Evolutionary conservation across 2,113 vertebrate genomes (phyloP), one percentile per base, ranked within the genome.

Genomic region (Menidia beryllina): DNA sequence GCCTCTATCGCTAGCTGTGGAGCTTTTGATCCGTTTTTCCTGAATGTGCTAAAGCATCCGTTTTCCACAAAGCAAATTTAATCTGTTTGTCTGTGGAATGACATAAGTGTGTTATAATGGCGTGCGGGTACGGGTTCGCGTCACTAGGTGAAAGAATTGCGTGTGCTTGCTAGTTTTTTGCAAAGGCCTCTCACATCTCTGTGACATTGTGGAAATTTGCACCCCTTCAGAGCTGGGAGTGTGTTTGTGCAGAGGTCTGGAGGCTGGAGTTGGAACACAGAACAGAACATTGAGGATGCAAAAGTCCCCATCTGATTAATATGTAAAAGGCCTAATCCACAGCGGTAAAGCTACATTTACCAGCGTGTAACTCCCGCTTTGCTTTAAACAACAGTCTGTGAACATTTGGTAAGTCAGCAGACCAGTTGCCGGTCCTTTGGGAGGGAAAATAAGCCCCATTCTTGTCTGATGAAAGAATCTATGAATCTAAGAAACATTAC

Each of bases 141-240:
- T 73, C 26, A 25, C 58, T 54, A 38, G 61, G 26, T 54, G 45
- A 60, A 8, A 36, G 52, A 19, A 53, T 53, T 53, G 27, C 3
- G 14, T 26, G 58, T 53, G 36, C 62, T 20, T 56, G 9, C 56
- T 50, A 9, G 58, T n/a, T 57, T 56, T 52, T 59, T 7, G 66
- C n/a, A 47, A n/a, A 45, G 79, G 66, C 54, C 26, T 73, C 50
- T 86, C 25, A 4, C 72, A 69, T 77, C 69, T 59, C 27, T 45
- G 74, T 78, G 76, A 83, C 70, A 82, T 62, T 86, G 69, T 89
- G 82, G 64, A 68, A 81, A 81, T 24, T 21, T 41, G 30, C 23
- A n/a, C n/a, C 11, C 48, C n/a, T 78, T 17, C 63, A n/a, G 34
- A 71, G 55, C 39, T 48, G 2, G 58, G 47, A 47, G 50, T 36